These are phyloP conservation scores for Entomobrya proxima DNA, from an alignment of 2,888 invertebrate genomes.

Conservation along the genomic window DNA sequence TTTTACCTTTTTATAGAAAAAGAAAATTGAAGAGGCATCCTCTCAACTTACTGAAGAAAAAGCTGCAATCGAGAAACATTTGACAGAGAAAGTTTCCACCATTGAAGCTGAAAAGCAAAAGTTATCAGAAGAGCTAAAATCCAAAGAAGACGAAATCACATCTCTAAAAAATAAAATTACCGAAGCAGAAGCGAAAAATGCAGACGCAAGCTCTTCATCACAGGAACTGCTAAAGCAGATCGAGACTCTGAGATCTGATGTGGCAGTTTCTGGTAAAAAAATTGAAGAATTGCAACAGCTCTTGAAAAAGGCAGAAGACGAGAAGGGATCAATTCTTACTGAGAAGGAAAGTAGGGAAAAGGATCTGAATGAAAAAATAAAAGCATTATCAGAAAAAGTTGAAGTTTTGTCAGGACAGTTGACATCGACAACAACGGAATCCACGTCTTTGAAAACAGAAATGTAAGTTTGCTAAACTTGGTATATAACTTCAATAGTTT, in stretches of 20 bases:
- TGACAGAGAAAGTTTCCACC: conserved; percentile 53
- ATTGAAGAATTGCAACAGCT: background rate
- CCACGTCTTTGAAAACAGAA: conserved; percentile 15
- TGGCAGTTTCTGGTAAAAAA: background rate
- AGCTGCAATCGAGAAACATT: background rate
- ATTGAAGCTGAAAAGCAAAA: conserved; percentile 53
- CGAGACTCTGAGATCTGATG: conserved; percentile 8
- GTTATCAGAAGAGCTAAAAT: conserved; percentile 32
- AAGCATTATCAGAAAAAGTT: background rate
- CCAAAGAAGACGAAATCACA: conserved; percentile 51
- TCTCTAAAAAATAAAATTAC: conserved; percentile 16
- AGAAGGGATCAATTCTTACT: conserved; percentile 76
- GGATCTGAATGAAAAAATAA: conserved; percentile 74
- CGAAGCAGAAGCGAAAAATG: background rate
- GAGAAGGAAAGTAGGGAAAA: conserved; percentile 75
- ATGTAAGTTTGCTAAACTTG: conserved; percentile 38
- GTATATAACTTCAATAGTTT: too few species aligned
- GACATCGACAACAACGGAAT: background rate
- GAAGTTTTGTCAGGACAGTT: conserved; percentile 72
- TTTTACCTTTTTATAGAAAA: conserved; percentile 56
- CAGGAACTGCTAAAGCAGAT: conserved; percentile 6
- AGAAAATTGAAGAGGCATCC: conserved; percentile 60
- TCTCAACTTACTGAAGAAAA: conserved; percentile 47
- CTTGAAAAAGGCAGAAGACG: conserved; percentile 77
- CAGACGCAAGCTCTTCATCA: background rate